Base-by-base conservation (phyloP, 2,888 invertebrate species). In the Cerastis leucographa region DNA sequence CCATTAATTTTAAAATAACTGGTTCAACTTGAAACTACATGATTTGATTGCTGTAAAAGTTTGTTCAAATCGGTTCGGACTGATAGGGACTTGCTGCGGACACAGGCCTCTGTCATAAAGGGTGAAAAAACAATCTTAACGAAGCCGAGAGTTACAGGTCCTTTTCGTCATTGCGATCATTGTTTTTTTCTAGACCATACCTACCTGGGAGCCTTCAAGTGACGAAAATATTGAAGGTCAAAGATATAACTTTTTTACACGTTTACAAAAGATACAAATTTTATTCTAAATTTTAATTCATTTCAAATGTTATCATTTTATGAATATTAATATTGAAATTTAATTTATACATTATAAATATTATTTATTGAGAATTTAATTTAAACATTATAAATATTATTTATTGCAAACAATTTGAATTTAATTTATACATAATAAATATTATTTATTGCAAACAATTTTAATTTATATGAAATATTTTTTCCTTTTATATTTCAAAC, bases 1-100 rank as follows among this genome's bases (percentile, higher is more conserved):
- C 19, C 51, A 66, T 66, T 74, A 59, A 54, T 83, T 82, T 72
- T 69, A 19, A 35, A 64, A 54, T 64, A 74, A 71, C 65, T 17
- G 17, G 54, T 54, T 49, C 61, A 17, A 56, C 17, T 56, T 49
- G n/a, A 46, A 73, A 73, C 51, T 76, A 64, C 80, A 75, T 76
- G 71, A 65, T 84, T 71, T 12, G 35, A 64, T 72, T 49, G 54
- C 29, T 71, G 71, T 51, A 66, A 66, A 40, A 62, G 22, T 61
- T 61, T 2, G 9, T 4, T 35, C 1, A 9, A 22, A 44, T n/a
- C n/a, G 42, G 42, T 64, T 42, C 1, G n/a, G 64, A 25, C n/a
- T 17, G n/a, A n/a, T 42, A 42, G n/a, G 17, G 3, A 17, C 42
- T 25, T 3, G n/a, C 8, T 42, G 14, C 62, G n/a, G 40, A 40